Evolutionary conservation across 2,797 vertebrate species (phyloP).

Genomic region (Synaphobranchus kaupii): DNA sequence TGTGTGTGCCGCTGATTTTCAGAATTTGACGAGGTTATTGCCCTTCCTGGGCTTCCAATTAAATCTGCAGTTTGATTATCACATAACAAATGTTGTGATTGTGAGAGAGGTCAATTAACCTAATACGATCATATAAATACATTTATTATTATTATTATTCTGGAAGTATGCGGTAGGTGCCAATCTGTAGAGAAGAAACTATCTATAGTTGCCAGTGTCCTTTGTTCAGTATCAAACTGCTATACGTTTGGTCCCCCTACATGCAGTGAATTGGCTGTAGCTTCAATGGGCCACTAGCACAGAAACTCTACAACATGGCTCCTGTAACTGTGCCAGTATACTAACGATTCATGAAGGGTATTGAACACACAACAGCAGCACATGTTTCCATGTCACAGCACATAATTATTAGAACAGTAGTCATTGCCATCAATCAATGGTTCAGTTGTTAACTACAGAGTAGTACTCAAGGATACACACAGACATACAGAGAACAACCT

Average conservation of each 20-base stretch:
- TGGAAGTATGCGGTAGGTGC: not conserved
- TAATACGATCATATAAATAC: no score
- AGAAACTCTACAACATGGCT: not conserved
- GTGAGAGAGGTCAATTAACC: not conserved
- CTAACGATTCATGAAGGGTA: not conserved
- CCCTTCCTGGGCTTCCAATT: not conserved
- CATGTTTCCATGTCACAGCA: not conserved
- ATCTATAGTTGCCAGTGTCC: not conserved
- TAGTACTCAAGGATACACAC: not conserved
- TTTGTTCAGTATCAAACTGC: not conserved
- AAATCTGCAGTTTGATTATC: not conserved
- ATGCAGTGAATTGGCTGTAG: not conserved
- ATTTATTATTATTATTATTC: not conserved
- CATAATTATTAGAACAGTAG: not conserved
- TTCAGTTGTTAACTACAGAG: not conserved
- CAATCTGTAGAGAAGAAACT: not conserved
- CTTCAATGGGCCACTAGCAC: not conserved
- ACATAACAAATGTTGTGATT: not conserved
- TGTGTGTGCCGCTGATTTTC: not conserved
- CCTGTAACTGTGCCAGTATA: not conserved
- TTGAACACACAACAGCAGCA: not conserved
- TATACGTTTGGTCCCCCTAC: not conserved
- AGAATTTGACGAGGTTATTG: not conserved
- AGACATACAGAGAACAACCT: not conserved
- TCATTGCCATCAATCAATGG: not conserved